Evolutionary conservation across 2,113 vertebrate species (phyloP).

Genomic region (Macaca mulatta): DNA sequence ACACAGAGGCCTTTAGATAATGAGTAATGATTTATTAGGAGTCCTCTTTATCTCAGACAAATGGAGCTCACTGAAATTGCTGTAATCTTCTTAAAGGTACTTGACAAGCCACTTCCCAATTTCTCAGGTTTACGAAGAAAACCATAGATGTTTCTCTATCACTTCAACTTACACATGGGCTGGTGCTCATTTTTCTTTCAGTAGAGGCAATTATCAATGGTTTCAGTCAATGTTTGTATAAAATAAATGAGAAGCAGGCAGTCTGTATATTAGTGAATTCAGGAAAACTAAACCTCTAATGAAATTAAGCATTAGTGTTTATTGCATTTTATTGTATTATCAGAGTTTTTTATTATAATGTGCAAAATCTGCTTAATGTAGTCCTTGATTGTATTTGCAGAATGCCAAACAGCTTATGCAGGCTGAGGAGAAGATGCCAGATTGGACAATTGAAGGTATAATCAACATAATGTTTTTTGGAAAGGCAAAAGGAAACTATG

Average conservation of each 20-base stretch:
- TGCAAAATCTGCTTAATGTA: conserved; percentile 88
- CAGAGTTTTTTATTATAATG: conserved; percentile 89
- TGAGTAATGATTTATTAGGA: conserved; percentile 80
- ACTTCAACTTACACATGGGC: conserved; percentile 25
- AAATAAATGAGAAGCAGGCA: conserved; percentile 82
- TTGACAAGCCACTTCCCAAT: conserved; percentile 65
- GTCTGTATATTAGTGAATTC: conserved; percentile 74
- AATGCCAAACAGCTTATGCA: conserved; percentile 83
- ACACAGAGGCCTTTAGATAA: conserved; percentile 77
- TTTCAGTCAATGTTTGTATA: conserved; percentile 74
- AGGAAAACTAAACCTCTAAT: conserved; percentile 84
- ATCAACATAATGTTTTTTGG: conserved; percentile 92
- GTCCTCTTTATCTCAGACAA: conserved; percentile 75
- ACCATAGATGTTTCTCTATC: conserved; percentile 40
- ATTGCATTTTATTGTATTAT: conserved; percentile 89
- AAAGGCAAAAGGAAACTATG: conserved; percentile 90
- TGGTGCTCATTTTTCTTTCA: conserved; percentile 34
- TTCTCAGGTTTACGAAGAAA: conserved; percentile 73
- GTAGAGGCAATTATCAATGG: conserved; percentile 66
- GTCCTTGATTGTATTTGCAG: conserved; percentile 85
- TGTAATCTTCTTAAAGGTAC: conserved; percentile 78
- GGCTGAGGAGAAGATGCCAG: conserved; percentile 86
- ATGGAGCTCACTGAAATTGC: conserved; percentile 76
- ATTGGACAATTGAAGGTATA: conserved; percentile 91
- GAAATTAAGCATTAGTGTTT: conserved; percentile 88